A percentile compares a stretch with the other conserved stretches of the same genome.
These are phyloP conservation scores for Pasiphila rectangulata DNA, from an alignment of 2,888 invertebrate genomes.

Conservation along the genomic window DNA sequence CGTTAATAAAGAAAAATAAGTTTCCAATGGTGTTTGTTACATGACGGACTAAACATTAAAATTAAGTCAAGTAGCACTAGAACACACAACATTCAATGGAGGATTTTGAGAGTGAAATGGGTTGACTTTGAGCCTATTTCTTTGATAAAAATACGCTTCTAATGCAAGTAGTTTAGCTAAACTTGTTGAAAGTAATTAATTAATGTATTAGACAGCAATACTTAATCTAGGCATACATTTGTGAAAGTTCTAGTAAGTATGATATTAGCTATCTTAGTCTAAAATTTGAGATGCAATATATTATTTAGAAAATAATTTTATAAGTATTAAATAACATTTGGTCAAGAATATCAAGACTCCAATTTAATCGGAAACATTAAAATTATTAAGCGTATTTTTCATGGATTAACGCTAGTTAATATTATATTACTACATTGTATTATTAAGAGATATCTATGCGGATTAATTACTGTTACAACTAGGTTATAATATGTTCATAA, in stretches of 20 bases:
- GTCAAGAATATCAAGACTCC: constrained; percentile 78
- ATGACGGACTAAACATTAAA: too few relatives aligned
- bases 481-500: neutral
- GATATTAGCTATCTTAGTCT: constrained; percentile 33
- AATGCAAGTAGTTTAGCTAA: neutral
- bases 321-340: constrained; percentile 74
- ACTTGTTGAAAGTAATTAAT: constrained; percentile 3
- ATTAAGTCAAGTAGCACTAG: constrained; percentile 23
- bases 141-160: constrained; percentile 23
- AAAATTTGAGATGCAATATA: constrained; percentile 61
- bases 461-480: constrained; percentile 19
- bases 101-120: neutral
- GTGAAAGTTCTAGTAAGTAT: constrained; percentile 7
- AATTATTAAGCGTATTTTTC: constrained; percentile 81
- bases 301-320: constrained; percentile 69
- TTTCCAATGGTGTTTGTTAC: too few relatives aligned
- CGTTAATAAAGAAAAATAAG: too few relatives aligned
- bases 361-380: constrained; percentile 79
- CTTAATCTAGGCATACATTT: constrained; percentile 1
- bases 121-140: constrained; percentile 6
- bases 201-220: constrained; percentile 1
- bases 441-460: constrained; percentile 24
- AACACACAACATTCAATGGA: neutral
- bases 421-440: constrained; percentile 30
- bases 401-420: constrained; percentile 66